phyloP scores from a whole-genome alignment of 2,888 invertebrate genomes.

The Drosophila anomelani region DNA sequence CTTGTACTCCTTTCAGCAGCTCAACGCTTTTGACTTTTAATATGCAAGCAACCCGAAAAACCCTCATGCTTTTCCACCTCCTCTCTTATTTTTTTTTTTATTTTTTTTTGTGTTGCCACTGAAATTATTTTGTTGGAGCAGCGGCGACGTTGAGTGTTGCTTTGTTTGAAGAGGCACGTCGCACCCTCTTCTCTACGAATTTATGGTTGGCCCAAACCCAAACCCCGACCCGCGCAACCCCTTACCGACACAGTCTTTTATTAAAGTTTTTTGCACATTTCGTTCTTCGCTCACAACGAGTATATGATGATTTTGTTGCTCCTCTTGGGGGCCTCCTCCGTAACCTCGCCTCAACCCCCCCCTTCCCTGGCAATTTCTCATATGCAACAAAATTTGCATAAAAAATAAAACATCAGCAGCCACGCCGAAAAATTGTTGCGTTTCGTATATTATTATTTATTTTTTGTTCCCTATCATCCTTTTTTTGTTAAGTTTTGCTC shows the following conservation, averaged over 20 bases:
- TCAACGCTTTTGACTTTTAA: conserved; percentile 76
- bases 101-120: conserved; percentile 54
- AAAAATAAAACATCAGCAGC: conserved; percentile 63
- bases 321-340: background rate
- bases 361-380: conserved; percentile 61
- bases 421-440: conserved; percentile 73
- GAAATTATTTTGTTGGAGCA: conserved; percentile 50
- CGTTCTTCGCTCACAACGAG: conserved; percentile 56
- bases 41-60: conserved; percentile 67
- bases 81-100: background rate
- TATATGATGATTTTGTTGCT: conserved; percentile 46
- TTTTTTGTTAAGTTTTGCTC: background rate
- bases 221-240: background rate
- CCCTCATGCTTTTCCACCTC: conserved; percentile 6
- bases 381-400: conserved; percentile 77
- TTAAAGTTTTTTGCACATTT: conserved; percentile 76
- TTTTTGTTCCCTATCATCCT: conserved; percentile 14
- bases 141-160: conserved; percentile 73
- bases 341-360: background rate
- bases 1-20: conserved; percentile 41
- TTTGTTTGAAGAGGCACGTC: conserved; percentile 73
- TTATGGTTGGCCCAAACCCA: conserved; percentile 51
- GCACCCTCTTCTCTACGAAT: conserved; percentile 54
- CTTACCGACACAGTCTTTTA: conserved; percentile 59
- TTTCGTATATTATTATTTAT: conserved; percentile 50